Evolutionary conservation across 2,888 invertebrate genomes (phyloP), one percentile per base, ranked within the genome.

Genomic region (Hipparchia sbordonii): DNA sequence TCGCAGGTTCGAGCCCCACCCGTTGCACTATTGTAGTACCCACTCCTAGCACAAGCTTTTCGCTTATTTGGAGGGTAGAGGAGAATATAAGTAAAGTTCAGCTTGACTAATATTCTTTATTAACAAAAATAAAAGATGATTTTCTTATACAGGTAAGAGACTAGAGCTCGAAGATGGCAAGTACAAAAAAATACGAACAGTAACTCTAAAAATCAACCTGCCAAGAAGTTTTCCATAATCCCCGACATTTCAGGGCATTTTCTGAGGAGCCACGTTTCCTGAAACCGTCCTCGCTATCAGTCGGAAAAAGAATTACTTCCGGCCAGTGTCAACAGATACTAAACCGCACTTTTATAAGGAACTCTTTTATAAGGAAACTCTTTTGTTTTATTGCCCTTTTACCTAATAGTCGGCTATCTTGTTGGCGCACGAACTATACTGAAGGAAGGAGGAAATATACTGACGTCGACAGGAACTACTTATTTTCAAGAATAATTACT

Each of bases 221-320:
- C 79, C 77, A 66, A 46, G 60, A 72, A 73, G 39, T 87, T 87
- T 84, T 87, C 85, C 86, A 87, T 90, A 87, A 83, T 88, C 90
- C 86, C 87, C 87, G 80, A 72, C 88, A 82, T 87, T 86, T 87
- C 85, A 82, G 77, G 83, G 77, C 79, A 78, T 82, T 82, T 80
- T 71, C 80, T 76, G 74, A 76, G 77, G 78, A 80, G 71, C 82
- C 81, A 81, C 83, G 82, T 87, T 92, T 92, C 92, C 93, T 87
- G 79, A 74, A 76, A 89, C 87, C 91, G 92, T 91, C 93, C 90
- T 82, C 80, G 86, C 86, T 86, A 92, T 92, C 92, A 85, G 84
- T 77, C 77, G 79, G 87, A 88, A 86, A 89, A 92, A 85, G 84
- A 87, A 93, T 89, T 83, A 82, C 90, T 92, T 92, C 93, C 93